Base-by-base conservation (phyloP, 2,888 invertebrate species). In the Spisula solida region DNA sequence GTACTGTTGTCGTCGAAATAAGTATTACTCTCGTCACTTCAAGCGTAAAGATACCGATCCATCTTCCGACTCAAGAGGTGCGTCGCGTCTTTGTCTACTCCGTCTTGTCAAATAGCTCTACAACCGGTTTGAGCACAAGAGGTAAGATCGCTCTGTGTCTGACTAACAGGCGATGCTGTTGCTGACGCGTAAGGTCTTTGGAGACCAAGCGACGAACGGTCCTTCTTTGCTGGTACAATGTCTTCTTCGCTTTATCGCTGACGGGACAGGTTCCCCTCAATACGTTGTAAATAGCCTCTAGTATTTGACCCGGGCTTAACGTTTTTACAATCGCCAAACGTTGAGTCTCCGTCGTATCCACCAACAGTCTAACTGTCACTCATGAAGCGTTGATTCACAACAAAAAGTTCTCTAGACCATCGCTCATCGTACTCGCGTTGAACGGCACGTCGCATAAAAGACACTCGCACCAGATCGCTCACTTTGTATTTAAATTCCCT, bases 271-370 rank as follows among this genome's bases (percentile, higher is more conserved):
- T 90, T 56, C 90, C 90, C 41, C 83, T 81, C 29, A 92, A 48
- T 10, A 90, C 90, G 87, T 92, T 92, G 84, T 87, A 92, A n/a
- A 90, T 85, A 56, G 88, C 84, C 81, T 92, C 88, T 47, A 87
- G 48, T 78, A 88, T 55, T 70, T 90, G 91, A n/a, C 31, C 48
- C 25, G 66, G 66, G 1, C 56, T 55, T 31, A 88, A 51, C 47
- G 82, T 89, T 25, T 82, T 79, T 31, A 91, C 48, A 20, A 91
- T 1, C 8, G 60, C 81, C 41, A 66, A 47, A 14, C 88, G 89
- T 34, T 89, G 89, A 25, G 83, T 14, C 16, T 80, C 70, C n/a
- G 86, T 25, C 6, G 88, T 20, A 20, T 85, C 41, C 16, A 41
- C 75, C 16, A 91, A 81, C 31, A 92, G 41, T 79, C 85, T 78